Evolutionary conservation across 2,113 vertebrate species (phyloP), one percentile per base, ranked within the genome.

Genomic region (Colius striatus): DNA sequence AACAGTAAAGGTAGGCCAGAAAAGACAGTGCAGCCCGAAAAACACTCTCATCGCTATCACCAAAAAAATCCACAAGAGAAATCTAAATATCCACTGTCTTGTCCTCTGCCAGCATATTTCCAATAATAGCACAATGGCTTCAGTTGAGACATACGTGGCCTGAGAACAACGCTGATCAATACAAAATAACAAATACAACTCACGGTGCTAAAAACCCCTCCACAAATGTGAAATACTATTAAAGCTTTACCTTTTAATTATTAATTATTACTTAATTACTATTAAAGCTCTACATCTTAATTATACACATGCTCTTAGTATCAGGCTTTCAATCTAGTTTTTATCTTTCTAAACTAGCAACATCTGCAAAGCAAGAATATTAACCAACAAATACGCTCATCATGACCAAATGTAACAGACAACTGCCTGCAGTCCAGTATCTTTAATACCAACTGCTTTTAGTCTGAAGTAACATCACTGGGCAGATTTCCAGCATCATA

Each of bases 91-190:
- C 23, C 38, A 55, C 14, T 4, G 1, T 13, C 13, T 74, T 61
- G 32, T 53, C 53, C 23, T 82, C 70, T 91, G 34, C 10, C 66
- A 68, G 15, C 11, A 43, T 11, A 34, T 77, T 84, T 58, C 17
- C 36, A 50, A 47, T 22, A 72, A 74, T 1, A 83, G 43, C 29
- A 53, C 13, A 18, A 51, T 6, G 9, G 41, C 30, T 82, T 90
- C 55, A 83, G 36, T 41, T 22, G 29, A 91, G 29, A 73, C 11
- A 66, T 0, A 0, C 0, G 1, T 26, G 18, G 48, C 50, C 48
- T 9, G 4, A 87, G 21, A 89, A 57, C 21, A 57, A 63, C 10
- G 25, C 45, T 60, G 50, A 95, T 58, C 10, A 34, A 68, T 87
- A 62, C 22, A 92, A 71, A 89, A 68, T 6, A 70, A 32, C 13